Evolutionary conservation across 2,113 vertebrate species (phyloP).

Genomic region (Seriola aureovittata): DNA sequence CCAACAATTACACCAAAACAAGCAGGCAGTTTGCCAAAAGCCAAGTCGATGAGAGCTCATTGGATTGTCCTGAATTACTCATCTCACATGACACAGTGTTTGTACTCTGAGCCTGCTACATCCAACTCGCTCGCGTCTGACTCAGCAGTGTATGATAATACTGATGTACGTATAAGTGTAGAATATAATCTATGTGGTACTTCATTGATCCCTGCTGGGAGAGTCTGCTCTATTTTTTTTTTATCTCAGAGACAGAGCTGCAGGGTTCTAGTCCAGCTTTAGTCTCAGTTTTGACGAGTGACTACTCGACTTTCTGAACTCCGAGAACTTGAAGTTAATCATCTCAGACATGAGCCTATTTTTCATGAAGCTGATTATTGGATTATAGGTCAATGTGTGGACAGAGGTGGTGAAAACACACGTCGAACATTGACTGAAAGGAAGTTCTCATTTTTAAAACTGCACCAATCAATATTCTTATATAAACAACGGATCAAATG

Average conservation of each 20-base stretch:
- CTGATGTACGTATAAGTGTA: not conserved
- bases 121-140: not conserved
- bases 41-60: not conserved
- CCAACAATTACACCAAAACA: not conserved
- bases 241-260: not conserved
- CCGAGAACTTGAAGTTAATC: not conserved
- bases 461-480: too few species aligned
- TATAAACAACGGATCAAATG: too few species aligned
- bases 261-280: not conserved
- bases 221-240: not conserved
- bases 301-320: too few species aligned
- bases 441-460: too few species aligned
- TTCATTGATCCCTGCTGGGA: not conserved
- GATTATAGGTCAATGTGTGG: too few species aligned
- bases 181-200: conserved; percentile 6
- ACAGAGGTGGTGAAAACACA: too few species aligned
- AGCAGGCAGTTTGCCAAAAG: conserved; percentile 8
- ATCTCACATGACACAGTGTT: not conserved
- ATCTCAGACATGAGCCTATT: too few species aligned
- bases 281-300: not conserved
- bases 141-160: not conserved
- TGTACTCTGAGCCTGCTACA: not conserved
- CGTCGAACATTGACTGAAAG: too few species aligned
- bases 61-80: conserved; percentile 17
- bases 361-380: too few species aligned